A percentile compares a stretch with the other conserved stretches of the same genome.
These are phyloP conservation scores for Myrmophylax atrothorax DNA, from an alignment of 2,113 vertebrate species.

Conservation along the genomic window DNA sequence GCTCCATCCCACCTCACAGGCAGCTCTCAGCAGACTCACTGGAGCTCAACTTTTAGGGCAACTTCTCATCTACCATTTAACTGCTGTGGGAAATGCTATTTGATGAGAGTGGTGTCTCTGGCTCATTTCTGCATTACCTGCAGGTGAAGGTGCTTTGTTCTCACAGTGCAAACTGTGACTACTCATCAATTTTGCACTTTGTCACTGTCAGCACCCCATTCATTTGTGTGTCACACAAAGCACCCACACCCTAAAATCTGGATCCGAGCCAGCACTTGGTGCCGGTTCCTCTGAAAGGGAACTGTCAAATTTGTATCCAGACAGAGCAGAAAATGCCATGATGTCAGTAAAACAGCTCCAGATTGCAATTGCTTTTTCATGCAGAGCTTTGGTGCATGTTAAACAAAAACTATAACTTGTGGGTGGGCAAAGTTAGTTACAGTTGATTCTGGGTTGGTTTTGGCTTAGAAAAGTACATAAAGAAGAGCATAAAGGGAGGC, in stretches of 20 bases:
- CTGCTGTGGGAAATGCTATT: not conserved
- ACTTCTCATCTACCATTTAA: not conserved
- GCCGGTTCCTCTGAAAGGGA: not conserved
- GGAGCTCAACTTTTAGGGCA: not conserved
- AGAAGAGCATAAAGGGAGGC: not conserved
- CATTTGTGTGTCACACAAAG: not conserved
- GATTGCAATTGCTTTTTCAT: not conserved
- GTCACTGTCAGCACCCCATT: not conserved
- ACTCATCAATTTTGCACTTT: not conserved
- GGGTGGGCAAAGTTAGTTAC: not conserved
- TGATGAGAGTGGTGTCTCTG: not conserved
- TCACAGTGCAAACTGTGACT: not conserved
- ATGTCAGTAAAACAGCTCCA: not conserved
- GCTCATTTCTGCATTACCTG: not conserved
- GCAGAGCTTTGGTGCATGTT: rapidly evolving
- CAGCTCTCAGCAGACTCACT: not conserved
- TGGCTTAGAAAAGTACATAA: not conserved
- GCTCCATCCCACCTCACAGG: not conserved
- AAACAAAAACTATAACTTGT: not conserved
- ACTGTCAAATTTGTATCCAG: not conserved
- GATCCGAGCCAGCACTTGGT: not conserved
- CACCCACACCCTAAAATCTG: not conserved
- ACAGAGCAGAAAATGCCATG: not conserved
- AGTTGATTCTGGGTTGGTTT: not conserved
- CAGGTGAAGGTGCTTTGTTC: not conserved